Evolutionary conservation across 2,113 vertebrate genomes (phyloP).

Genomic region (Carollia perspicillata): DNA sequence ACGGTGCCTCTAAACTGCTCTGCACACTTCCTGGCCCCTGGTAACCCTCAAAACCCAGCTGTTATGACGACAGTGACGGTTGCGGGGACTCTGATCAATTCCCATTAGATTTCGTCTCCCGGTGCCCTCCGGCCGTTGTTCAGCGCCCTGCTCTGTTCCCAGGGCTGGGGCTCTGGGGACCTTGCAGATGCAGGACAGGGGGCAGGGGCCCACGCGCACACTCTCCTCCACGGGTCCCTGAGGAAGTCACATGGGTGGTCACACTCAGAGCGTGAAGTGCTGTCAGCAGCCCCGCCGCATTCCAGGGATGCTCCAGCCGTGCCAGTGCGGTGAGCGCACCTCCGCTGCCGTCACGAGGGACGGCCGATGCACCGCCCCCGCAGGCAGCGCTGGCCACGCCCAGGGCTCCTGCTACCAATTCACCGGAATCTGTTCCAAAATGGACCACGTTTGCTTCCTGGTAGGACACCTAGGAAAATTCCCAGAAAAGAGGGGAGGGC

Average conservation of each 20-base stretch:
- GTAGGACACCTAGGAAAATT: not conserved
- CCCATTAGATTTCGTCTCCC: not conserved
- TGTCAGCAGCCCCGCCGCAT: conserved; percentile 23
- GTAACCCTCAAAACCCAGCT: rapidly evolving
- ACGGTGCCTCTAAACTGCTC: not conserved
- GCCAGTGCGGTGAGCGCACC: conserved; percentile 52
- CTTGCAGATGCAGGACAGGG: rapidly evolving
- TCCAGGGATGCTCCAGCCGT: conserved; percentile 71
- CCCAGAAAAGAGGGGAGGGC: not conserved
- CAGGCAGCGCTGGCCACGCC: not conserved
- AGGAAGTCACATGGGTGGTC: conserved; percentile 32
- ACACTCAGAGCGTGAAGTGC: not conserved
- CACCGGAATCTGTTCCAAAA: too few species aligned
- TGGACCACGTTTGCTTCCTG: rapidly evolving
- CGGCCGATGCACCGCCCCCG: rapidly evolving
- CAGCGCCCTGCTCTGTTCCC: not conserved
- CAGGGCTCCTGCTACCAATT: too few species aligned
- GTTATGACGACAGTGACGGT: rapidly evolving
- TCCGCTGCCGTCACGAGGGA: not conserved
- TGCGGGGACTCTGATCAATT: not conserved
- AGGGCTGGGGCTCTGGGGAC: not conserved
- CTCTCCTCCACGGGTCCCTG: not conserved
- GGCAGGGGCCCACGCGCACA: not conserved
- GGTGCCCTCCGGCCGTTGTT: rapidly evolving
- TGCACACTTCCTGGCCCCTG: not conserved